A percentile compares a stretch with the other conserved stretches of the same genome.
phyloP scores from a whole-genome alignment of 92 coral and sea anemone species.

The Umimayanthus kanabou region DNA sequence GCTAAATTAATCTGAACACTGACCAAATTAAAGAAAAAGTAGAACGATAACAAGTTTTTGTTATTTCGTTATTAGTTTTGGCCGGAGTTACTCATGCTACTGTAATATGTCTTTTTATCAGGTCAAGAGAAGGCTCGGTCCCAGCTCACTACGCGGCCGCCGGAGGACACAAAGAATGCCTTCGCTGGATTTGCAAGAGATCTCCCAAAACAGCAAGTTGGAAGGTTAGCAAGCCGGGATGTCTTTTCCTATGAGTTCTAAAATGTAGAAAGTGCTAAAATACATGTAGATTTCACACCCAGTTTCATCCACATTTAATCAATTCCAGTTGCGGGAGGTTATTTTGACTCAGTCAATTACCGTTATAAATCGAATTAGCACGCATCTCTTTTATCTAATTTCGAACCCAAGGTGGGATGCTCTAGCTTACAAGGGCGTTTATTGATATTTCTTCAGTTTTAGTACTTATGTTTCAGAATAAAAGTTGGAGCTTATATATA shows the following conservation, averaged over 20 bases:
- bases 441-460: not conserved
- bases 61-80: not conserved
- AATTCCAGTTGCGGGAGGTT: not conserved
- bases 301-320: too few relatives aligned
- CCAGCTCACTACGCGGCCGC: conserved; percentile 92
- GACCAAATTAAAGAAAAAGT: not conserved
- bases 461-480: not conserved
- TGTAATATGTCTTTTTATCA: conserved; percentile 16
- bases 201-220: conserved; percentile 63
- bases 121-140: conserved; percentile 85
- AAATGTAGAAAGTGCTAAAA: not conserved
- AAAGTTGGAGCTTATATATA: not conserved
- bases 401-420: not conserved
- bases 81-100: not conserved
- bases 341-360: conserved; percentile 2
- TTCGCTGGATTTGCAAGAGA: conserved; percentile 77
- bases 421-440: not conserved
- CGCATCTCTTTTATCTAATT: not conserved
- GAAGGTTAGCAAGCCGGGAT: conserved; percentile 45
- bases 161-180: conserved; percentile 82
- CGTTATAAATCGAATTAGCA: not conserved
- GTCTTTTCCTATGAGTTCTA: not conserved
- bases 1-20: not conserved
- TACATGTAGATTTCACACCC: not conserved
- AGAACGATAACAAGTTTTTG: too few relatives aligned